Evolutionary conservation across 2,113 vertebrate species (phyloP), one percentile per base, ranked within the genome.

Genomic region (Patagioenas fasciata): DNA sequence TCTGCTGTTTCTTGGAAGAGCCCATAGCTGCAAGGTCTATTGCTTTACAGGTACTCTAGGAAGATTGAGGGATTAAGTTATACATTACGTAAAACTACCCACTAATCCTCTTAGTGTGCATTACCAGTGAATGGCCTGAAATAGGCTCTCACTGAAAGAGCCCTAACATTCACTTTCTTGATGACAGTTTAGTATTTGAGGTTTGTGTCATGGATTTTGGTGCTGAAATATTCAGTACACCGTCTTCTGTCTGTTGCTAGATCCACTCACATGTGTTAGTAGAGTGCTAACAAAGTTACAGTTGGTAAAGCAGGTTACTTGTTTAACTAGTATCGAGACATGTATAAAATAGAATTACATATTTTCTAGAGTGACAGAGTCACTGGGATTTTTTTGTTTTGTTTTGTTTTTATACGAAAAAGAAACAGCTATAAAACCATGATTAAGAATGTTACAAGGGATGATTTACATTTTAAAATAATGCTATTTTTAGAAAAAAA

Each of bases 401-500:
- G 69, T 84, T 80, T 89, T 93, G 28, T 82, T 93, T 94, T 96
- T 94, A 40, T 96, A 93, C 86, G 89, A 97, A 97, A 97, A 97
- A 96, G 93, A 95, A 98, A 93, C 67, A 91, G 67, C 93, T 97
- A 97, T 92, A 97, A 97, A 97, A 97, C 50, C 71, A 96, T 95
- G 97, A 90, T 96, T 96, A 95, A 97, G 97, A 96, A 93, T 96
- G 81, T 94, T 90, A 85, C 81, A 85, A 86, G 66, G 67, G 85
- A 94, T 95, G 81, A 87, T 82, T 90, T 97, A 79, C 85, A 94
- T 95, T 97, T 85, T 75, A 93, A 91, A 97, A 94, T 73, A 80
- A 88, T 20, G 20, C 42, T 77, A 85, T 50, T 95, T 86, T 89
- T 85, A 91, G 77, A 5, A 88, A 71, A 93, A 94, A 57, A 80